Evolutionary conservation across 2,797 vertebrate species (phyloP), one percentile per base, ranked within the genome.

Genomic region (Sebastolobus altivelis): DNA sequence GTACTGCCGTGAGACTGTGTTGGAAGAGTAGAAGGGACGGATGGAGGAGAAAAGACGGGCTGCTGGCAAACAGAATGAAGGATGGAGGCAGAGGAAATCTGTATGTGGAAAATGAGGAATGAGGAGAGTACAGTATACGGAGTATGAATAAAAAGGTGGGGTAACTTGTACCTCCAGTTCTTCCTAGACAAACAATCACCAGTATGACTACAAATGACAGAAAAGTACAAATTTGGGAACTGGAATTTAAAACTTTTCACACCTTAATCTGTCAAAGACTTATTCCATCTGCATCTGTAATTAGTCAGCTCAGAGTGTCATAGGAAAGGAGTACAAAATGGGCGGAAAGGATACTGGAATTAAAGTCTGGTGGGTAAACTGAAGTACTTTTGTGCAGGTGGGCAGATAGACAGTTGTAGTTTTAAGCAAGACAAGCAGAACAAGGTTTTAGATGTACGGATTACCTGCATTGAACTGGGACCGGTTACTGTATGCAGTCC

Each of bases 21-120:
- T 46, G 20, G 49, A 65, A 43, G 27, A 18, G 14, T 16, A 27
- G 40, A 62, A 4, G 2, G 12, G 31, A 58, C 33, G 20, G 63
- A 52, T 1, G 3, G 20, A 12, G 25, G 14, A 33, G 18, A 60
- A 59, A 65, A 38, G 54, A 59, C 8, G 27, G 6, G 52, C 5
- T 71, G 35, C 35, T 37, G 58, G 58, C 33, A 43, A 60, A 55
- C 2, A 9, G 9, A 59, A 52, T 27, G 13, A 60, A 71, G 16
- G 40, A 59, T 61, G 65, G 56, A 73, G 18, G 66, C 37, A 76
- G 63, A 80, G 40, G 46, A 74, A 68, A 37, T 67, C 1, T 61
- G 16, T 20, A 20, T 65, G 33, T 66, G 59, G 25, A 72, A 79
- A 76, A 68, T 70, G 60, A 79, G 35, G 52, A 59, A 16, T 52